These are phyloP conservation scores for Ceriagrion tenellum DNA, from an alignment of 2,888 invertebrate genomes.

Conservation along the genomic window DNA sequence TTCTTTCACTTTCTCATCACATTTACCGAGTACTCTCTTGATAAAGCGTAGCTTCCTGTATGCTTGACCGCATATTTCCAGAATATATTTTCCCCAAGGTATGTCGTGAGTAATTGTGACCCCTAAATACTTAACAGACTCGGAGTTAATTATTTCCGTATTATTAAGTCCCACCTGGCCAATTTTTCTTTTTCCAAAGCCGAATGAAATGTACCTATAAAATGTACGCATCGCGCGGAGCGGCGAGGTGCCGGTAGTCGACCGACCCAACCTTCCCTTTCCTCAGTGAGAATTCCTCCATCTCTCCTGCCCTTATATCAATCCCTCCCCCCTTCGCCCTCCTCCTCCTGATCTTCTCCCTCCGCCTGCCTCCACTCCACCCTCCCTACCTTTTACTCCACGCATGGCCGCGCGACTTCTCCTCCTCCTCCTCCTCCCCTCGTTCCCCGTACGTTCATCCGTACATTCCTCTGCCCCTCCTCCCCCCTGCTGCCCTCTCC, in stretches of 20 bases:
- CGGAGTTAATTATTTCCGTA: no score
- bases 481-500: background rate
- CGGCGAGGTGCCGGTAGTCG: background rate
- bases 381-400: background rate
- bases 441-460: background rate
- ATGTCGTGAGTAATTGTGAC: no score
- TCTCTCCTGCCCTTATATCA: background rate
- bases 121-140: no score
- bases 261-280: background rate
- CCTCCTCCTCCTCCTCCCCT: background rate
- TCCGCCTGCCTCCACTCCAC: background rate
- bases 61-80: no score
- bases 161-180: no score
- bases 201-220: no score
- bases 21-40: no score
- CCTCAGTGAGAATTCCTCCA: background rate
- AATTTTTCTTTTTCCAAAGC: no score
- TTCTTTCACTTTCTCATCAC: no score
- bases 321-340: background rate
- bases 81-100: no score
- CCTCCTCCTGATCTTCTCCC: background rate
- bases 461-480: background rate
- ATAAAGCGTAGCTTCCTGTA: no score
- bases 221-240: background rate
- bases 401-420: background rate